Base-by-base conservation (phyloP, 2,888 invertebrate genomes). In the Ophraella communa region DNA sequence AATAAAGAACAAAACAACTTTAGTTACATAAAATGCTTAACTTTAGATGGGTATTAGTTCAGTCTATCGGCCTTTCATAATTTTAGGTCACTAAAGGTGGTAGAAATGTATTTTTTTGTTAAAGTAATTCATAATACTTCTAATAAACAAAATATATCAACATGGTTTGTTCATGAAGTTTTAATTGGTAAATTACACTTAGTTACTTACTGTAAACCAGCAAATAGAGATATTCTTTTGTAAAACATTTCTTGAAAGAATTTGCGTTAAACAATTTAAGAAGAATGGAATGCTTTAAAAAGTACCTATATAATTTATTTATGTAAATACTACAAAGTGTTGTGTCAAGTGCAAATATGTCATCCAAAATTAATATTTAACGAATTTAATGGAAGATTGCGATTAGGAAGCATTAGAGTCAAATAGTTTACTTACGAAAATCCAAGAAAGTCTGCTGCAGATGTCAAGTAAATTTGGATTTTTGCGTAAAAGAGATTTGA, bases 251-350 rank as follows among this genome's bases (percentile, higher is more conserved):
- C 18, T 21, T 47, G 1, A 4, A 20, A 47, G 45, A 4, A 47
- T 47, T 47, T 47, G 45, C 45, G 7, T 21, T 47, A 47, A 47
- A 47, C 18, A 47, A 47, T 47, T 47, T 47, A 21, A 47, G 45
- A 47, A 47, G 10, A 47, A 47, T 47, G 21, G 7, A n/a, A n/a
- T n/a, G n/a, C n/a, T n/a, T n/a, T n/a, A n/a, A n/a, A n/a, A n/a
- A n/a, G n/a, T n/a, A n/a, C n/a, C n/a, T n/a, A n/a, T n/a, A n/a
- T n/a, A n/a, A n/a, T n/a, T n/a, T n/a, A n/a, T n/a, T n/a, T n/a
- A n/a, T n/a, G n/a, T n/a, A n/a, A 47, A 47, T 17, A 21, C n/a
- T 44, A 18, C 17, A 44, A 44, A 44, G 44, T 17, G 17, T 44
- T 44, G 44, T 17, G 44, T 14, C 17, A 44, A 14, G 17, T 44